phyloP scores from a whole-genome alignment of 1,140 invertebrate species.

The Drosophila quadrilineata region DNA sequence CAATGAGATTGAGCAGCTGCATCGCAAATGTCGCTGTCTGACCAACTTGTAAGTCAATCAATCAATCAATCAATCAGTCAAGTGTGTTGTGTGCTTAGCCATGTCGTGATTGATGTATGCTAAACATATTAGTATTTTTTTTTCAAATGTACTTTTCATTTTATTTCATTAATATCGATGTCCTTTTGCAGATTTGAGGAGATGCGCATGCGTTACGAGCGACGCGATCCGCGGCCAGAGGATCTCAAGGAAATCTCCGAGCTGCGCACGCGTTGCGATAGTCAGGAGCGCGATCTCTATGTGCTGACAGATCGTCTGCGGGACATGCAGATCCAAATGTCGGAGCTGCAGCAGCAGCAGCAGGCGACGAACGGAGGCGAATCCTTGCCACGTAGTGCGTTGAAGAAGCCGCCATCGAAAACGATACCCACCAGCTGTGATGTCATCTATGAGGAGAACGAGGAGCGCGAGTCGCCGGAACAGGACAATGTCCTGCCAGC shows the following conservation, averaged over 20 bases:
- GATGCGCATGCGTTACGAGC: constrained; percentile 82
- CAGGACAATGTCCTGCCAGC: constrained; percentile 29
- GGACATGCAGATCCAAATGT: constrained; percentile 77
- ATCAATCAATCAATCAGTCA: not conserved
- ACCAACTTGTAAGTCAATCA: constrained; percentile 83
- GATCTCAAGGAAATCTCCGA: constrained; percentile 83
- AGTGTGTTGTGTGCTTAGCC: constrained; percentile 47
- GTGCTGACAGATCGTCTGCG: constrained; percentile 82
- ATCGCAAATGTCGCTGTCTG: constrained; percentile 82
- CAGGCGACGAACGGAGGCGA: too few species aligned
- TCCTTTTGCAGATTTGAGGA: constrained; percentile 82
- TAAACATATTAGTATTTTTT: too few species aligned
- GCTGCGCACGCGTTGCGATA: constrained; percentile 82
- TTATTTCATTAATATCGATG: not conserved
- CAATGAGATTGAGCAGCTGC: constrained; percentile 82
- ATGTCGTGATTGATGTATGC: constrained; percentile 51
- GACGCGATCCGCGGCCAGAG: constrained; percentile 82
- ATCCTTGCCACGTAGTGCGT: too few species aligned
- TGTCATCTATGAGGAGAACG: constrained; percentile 80
- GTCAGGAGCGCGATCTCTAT: constrained; percentile 83
- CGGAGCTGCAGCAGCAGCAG: constrained; percentile 58
- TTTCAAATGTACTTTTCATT: too few species aligned
- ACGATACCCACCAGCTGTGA: constrained; percentile 79
- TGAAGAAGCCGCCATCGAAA: constrained; percentile 75
- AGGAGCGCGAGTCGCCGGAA: constrained; percentile 72